These are phyloP conservation scores for Harlomillsia oculata DNA, from an alignment of 1,140 invertebrate genomes.

Conservation along the genomic window DNA sequence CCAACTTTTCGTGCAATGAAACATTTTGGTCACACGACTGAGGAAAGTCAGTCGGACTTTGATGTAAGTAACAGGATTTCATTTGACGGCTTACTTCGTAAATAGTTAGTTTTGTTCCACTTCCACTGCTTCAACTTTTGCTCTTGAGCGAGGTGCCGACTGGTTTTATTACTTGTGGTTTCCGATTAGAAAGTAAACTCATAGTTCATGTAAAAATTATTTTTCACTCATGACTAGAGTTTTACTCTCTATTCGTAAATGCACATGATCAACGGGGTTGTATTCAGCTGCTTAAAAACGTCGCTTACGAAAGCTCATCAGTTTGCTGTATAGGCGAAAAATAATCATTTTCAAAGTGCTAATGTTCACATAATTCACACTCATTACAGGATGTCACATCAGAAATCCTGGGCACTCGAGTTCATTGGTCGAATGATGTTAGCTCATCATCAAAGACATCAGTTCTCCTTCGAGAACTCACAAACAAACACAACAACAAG, in stretches of 20 bases:
- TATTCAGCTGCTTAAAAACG: neutral
- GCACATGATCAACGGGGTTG: neutral
- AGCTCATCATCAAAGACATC: neutral
- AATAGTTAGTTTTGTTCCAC: too few species aligned
- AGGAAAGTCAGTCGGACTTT: too few species aligned
- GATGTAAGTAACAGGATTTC: neutral
- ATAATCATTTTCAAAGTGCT: too few species aligned
- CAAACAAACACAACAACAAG: neutral
- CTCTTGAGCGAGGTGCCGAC: neutral
- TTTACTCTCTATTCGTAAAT: constrained; percentile 19
- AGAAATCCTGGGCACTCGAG: neutral
- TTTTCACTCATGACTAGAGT: constrained; percentile 19
- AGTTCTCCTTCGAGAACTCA: neutral
- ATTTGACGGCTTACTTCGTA: neutral
- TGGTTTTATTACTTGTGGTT: neutral
- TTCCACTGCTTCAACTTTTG: too few species aligned
- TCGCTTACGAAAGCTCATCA: too few species aligned
- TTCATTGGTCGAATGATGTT: neutral
- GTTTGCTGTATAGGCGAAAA: too few species aligned
- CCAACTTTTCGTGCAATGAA: too few species aligned
- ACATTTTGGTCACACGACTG: too few species aligned
- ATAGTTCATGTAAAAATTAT: constrained; percentile 4
- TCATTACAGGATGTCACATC: neutral
- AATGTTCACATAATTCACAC: neutral
- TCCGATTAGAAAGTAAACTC: neutral